phyloP scores from a whole-genome alignment of 2,888 invertebrate species.

The Pterobdella sp. region DNA sequence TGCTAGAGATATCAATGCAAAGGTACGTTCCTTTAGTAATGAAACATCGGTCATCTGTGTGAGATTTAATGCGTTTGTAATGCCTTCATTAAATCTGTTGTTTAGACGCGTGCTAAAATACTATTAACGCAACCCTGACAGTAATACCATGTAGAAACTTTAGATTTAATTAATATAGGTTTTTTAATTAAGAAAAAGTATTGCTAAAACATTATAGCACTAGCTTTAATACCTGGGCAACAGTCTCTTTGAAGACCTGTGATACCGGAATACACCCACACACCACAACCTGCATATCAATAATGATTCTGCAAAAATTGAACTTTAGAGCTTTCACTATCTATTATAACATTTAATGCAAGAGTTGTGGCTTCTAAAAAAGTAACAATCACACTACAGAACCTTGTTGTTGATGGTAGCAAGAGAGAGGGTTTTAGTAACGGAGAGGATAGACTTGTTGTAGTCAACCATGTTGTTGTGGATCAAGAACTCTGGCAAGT shows the following conservation, averaged over 20 bases:
- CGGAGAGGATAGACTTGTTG: not conserved
- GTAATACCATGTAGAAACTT: no score
- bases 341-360: no score
- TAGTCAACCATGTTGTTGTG: not conserved
- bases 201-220: no score
- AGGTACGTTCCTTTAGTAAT: slow-evolving; percentile 76
- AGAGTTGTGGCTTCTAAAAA: not conserved
- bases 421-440: not conserved
- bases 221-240: no score
- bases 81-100: no score
- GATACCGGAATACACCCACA: slow-evolving; percentile 26
- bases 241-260: slow-evolving; percentile 20
- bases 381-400: not conserved
- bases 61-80: no score
- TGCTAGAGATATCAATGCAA: slow-evolving; percentile 81
- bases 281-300: slow-evolving; percentile 13
- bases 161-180: no score
- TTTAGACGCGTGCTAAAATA: slow-evolving; percentile 16
- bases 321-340: no score
- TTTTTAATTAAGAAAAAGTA: no score
- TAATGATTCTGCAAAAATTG: no score
- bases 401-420: not conserved
- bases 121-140: no score
- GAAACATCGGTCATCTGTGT: slow-evolving; percentile 81
- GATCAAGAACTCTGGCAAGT: slow-evolving; percentile 64